Conservation (phyloP, 53 echinoderm and acorn worm genomes). For the Temnopleurus reevesii region DNA sequence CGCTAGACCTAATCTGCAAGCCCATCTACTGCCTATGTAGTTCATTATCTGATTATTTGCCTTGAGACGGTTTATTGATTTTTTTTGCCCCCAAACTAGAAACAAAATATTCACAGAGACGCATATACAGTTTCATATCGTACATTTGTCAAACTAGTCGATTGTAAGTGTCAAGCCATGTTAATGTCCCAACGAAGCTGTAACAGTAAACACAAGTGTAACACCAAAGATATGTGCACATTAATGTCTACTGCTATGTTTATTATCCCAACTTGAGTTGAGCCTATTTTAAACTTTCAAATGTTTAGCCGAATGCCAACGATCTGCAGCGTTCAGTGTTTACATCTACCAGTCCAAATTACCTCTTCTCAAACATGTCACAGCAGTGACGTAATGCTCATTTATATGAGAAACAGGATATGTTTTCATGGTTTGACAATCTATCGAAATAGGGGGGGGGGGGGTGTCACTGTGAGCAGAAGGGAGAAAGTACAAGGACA, state of each 20-base stretch:
- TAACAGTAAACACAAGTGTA: background rate
- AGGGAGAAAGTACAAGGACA: background rate
- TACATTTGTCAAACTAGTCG: no score
- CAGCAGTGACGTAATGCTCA: background rate
- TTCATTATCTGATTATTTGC: no score
- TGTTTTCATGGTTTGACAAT: no score
- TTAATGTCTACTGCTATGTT: background rate
- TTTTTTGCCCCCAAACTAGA: no score
- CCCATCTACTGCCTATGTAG: no score
- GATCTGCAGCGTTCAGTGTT: background rate
- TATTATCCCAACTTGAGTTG: background rate
- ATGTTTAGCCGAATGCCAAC: constrained; percentile 28
- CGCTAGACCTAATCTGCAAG: no score
- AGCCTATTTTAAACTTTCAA: background rate
- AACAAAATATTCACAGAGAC: no score
- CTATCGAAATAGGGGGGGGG: background rate
- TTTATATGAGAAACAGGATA: background rate
- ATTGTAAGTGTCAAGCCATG: no score
- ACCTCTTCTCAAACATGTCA: background rate
- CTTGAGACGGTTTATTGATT: no score
- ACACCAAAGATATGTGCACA: background rate
- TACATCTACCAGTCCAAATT: background rate
- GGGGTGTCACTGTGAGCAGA: background rate
- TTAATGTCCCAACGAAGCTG: background rate
- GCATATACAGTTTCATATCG: no score